A percentile compares a stretch with the other conserved stretches of the same genome.
Evolutionary conservation across 2,797 vertebrate genomes (phyloP).

Genomic region (Sebastes goodei): DNA sequence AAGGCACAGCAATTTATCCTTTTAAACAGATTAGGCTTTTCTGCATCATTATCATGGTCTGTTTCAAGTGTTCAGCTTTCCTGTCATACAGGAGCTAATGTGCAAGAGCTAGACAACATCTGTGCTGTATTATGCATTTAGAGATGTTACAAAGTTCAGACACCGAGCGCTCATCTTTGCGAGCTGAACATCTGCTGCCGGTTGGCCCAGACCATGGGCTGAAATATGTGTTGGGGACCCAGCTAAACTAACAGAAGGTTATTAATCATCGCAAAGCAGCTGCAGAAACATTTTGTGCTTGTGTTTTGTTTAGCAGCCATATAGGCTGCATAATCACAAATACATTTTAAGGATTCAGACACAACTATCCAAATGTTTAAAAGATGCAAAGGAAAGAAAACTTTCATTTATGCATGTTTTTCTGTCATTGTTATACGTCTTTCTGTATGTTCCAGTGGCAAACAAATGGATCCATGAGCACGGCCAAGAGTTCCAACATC

Average conservation of each 20-base stretch:
- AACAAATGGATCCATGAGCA: conserved; percentile 97
- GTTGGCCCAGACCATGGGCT: conserved; percentile 36
- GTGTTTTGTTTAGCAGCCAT: neutral
- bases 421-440: neutral
- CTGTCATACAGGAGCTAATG: conserved; percentile 15
- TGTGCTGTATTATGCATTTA: conserved; percentile 60
- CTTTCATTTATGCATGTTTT: neutral
- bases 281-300: conserved; percentile 31
- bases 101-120: conserved; percentile 42
- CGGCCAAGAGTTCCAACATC: conserved; percentile 92
- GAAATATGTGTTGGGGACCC: conserved; percentile 21
- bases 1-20: neutral
- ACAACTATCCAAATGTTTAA: neutral
- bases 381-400: neutral
- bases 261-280: conserved; percentile 44
- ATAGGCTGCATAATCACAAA: neutral
- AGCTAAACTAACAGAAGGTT: conserved; percentile 33
- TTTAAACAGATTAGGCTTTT: neutral
- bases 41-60: neutral
- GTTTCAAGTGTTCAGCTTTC: neutral
- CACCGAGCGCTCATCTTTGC: conserved; percentile 25
- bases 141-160: conserved; percentile 47
- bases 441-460: conserved; percentile 85
- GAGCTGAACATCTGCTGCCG: conserved; percentile 60
- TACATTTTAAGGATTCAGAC: neutral